phyloP scores from a whole-genome alignment of 2,888 invertebrate genomes.

The Eupithecia vulgata region DNA sequence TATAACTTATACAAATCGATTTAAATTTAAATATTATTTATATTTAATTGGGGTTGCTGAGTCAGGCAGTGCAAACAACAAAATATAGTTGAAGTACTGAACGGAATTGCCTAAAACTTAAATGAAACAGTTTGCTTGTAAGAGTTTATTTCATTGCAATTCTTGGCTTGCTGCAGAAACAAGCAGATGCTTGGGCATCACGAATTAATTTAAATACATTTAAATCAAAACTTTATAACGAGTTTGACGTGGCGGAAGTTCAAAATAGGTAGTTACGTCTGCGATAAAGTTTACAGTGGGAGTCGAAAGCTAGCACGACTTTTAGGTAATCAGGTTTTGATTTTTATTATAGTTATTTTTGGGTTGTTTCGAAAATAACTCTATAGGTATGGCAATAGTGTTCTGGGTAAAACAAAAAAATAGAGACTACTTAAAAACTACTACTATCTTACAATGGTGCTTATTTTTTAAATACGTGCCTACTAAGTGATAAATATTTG shows the following conservation, averaged over 20 bases:
- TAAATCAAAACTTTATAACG: slow-evolving; percentile 54
- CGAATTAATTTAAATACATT: slow-evolving; percentile 63
- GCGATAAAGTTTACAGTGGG: not conserved
- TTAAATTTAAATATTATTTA: too few species aligned
- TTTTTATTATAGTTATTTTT: not conserved
- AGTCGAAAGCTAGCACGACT: not conserved
- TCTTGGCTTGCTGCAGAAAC: slow-evolving; percentile 41
- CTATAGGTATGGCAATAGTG: not conserved
- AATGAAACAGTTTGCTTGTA: slow-evolving; percentile 10
- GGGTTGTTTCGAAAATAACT: not conserved
- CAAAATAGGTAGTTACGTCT: slow-evolving; percentile 35
- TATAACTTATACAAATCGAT: too few species aligned
- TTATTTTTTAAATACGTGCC: not conserved
- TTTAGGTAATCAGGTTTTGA: not conserved
- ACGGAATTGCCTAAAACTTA: not conserved
- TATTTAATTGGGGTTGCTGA: not conserved
- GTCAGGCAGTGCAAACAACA: not conserved
- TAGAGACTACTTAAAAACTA: not conserved
- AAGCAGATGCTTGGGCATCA: slow-evolving; percentile 52
- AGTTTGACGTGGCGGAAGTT: slow-evolving; percentile 50
- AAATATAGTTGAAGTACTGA: not conserved
- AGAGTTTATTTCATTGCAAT: slow-evolving; percentile 40
- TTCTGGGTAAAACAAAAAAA: not conserved
- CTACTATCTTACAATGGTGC: too few species aligned
- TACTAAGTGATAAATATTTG: too few species aligned